Conservation (phyloP, 35 echinoderm and acorn worm genomes). For the Diadema setosum region DNA sequence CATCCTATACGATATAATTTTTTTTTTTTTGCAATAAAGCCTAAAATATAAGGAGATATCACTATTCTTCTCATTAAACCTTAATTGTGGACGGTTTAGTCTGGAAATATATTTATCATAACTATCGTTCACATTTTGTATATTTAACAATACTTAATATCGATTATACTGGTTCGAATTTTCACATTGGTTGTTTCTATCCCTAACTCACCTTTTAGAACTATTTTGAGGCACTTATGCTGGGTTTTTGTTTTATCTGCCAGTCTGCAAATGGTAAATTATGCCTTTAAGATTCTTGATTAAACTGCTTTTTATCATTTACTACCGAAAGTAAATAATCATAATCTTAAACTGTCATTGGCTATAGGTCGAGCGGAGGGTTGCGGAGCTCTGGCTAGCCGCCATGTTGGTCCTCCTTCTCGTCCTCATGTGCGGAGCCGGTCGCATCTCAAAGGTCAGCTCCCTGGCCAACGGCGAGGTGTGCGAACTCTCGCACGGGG, state of each 20-base stretch:
- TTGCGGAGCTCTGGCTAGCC: neutral
- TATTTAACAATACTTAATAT: too few relatives aligned
- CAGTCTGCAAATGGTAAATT: neutral
- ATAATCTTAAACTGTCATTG: neutral
- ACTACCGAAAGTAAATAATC: too few relatives aligned
- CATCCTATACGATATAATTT: too few relatives aligned
- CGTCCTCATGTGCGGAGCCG: neutral
- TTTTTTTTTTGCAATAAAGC: too few relatives aligned
- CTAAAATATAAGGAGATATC: too few relatives aligned
- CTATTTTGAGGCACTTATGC: neutral
- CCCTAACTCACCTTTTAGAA: neutral
- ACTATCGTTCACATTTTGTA: too few relatives aligned
- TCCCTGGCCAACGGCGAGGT: neutral
- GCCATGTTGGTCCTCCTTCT: neutral
- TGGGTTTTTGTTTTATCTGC: neutral
- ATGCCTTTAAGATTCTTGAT: neutral
- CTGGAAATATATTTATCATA: too few relatives aligned
- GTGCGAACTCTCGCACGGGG: neutral
- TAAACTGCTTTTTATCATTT: too few relatives aligned
- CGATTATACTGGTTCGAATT: too few relatives aligned
- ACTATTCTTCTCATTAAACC: too few relatives aligned
- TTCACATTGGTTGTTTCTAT: too few relatives aligned
- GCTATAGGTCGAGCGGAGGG: neutral
- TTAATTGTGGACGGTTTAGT: too few relatives aligned
- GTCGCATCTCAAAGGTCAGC: neutral